These are phyloP conservation scores for Heliocidaris tuberculata DNA, from an alignment of 35 echinoderm and acorn worm species.

Conservation along the genomic window DNA sequence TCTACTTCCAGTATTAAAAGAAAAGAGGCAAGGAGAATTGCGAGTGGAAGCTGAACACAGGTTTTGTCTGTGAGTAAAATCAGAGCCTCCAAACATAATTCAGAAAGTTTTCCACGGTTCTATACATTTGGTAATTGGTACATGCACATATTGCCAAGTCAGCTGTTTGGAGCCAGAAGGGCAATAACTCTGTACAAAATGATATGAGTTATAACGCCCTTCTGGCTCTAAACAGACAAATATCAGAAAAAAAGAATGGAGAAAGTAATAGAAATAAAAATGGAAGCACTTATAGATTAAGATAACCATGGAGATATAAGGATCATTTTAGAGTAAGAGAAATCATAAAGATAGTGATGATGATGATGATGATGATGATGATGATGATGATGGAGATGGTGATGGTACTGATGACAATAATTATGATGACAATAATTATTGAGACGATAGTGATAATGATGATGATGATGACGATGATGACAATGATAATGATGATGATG, in stretches of 20 bases:
- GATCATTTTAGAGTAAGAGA: too few relatives aligned
- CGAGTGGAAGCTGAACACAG: background rate
- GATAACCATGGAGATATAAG: too few relatives aligned
- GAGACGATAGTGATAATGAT: background rate
- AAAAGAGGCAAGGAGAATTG: background rate
- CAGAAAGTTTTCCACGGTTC: background rate
- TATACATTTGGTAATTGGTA: background rate
- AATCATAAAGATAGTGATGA: too few relatives aligned
- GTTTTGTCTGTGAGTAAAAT: background rate
- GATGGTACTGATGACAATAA: background rate
- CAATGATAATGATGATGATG: background rate
- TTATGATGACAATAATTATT: conserved; percentile 19
- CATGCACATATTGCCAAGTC: background rate
- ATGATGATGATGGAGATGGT: background rate
- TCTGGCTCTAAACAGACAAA: too few relatives aligned
- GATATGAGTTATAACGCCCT: too few relatives aligned
- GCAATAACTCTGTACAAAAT: too few relatives aligned
- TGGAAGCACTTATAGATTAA: too few relatives aligned
- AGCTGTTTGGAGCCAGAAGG: too few relatives aligned
- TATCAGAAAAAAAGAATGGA: background rate
- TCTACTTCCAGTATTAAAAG: background rate
- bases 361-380: conserved; percentile 13
- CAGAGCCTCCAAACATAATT: background rate
- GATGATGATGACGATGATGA: conserved; percentile 7
- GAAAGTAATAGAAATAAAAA: background rate